Base-by-base conservation (phyloP, 2,113 vertebrate genomes). In the Psittacus erithacus region DNA sequence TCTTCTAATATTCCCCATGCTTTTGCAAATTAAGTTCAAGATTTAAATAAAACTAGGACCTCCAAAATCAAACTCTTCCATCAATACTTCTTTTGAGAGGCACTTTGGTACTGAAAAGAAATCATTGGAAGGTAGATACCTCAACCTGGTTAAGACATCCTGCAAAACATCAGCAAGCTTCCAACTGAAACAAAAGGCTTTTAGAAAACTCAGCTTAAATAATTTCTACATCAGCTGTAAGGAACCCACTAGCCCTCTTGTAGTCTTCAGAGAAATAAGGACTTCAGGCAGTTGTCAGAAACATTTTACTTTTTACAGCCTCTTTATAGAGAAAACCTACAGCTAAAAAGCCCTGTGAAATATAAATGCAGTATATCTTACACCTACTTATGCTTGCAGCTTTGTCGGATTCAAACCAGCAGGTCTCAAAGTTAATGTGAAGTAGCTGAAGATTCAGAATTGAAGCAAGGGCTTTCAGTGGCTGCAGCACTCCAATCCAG, bases 151-250 rank as follows among this genome's bases (percentile, higher is more conserved):
- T 62, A 63, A 63, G 43, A 59, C 17, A 14, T 38, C 57, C 59
- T 70, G 59, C 41, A 86, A 80, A 93, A 82, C n/a, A 82, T 69
- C 75, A 65, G 41, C 52, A 76, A 63, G 68, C 75, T 91, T 85
- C 75, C 88, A 90, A 52, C 47, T 41, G 82, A 76, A 93, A 87
- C 78, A 81, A 87, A 91, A 92, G 50, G 46, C 33, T 84, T 90
- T 81, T n/a, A 78, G 46, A 81, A 94, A 93, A 43, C 71, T 75
- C 50, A 49, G 28, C 31, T 55, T 59, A 75, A 88, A 84, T 13
- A 75, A 52, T 19, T 83, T 53, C 73, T 75, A 55, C 46, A 90
- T 92, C 64, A 91, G 55, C 80, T 86, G 23, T 59, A 86, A 90
- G 43, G 76, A 96, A 75, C n/a, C 53, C 68, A 75, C 41, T 59